A percentile compares a stretch with the other conserved stretches of the same genome.
These are phyloP conservation scores for Prenolepis imparis DNA, from an alignment of 2,888 invertebrate species.

Conservation along the genomic window DNA sequence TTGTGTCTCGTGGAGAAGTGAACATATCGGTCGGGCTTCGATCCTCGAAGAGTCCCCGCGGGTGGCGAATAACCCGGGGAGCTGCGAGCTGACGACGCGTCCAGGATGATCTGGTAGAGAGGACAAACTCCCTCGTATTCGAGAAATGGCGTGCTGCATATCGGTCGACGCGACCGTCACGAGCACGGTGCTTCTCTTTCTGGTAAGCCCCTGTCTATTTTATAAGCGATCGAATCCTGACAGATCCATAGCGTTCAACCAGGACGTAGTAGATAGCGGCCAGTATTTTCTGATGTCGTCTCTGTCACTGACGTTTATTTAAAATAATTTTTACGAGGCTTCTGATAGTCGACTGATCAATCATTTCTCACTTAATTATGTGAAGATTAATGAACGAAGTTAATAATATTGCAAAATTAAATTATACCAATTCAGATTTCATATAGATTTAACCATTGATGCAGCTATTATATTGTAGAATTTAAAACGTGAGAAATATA, in stretches of 20 bases:
- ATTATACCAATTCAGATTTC: background rate
- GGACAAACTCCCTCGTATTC: conserved; percentile 63
- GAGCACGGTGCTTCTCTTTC: conserved; percentile 83
- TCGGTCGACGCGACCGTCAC: conserved; percentile 81
- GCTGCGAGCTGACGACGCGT: conserved; percentile 19
- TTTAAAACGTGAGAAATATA: background rate
- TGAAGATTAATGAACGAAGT: background rate
- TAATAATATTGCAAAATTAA: background rate
- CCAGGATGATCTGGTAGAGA: conserved; percentile 81
- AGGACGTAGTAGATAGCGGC: conserved; percentile 12
- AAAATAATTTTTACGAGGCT: background rate
- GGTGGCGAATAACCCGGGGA: conserved; percentile 23
- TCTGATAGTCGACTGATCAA: background rate
- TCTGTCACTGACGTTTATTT: background rate
- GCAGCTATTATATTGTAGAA: background rate
- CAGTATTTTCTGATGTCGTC: background rate
- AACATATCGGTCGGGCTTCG: background rate
- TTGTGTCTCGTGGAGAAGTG: conserved; percentile 45
- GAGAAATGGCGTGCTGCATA: conserved; percentile 84
- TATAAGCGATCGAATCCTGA: conserved; percentile 31
- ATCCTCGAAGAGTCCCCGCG: conserved; percentile 19
- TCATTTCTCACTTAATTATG: background rate
- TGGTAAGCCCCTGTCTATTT: conserved; percentile 78
- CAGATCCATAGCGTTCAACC: conserved; percentile 15
- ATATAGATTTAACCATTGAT: background rate